Percentiles rank a stretch among this genome's conserved stretches.
These are phyloP conservation scores for Plotosus lineatus DNA, from an alignment of 2,113 vertebrate species.

Conservation along the genomic window DNA sequence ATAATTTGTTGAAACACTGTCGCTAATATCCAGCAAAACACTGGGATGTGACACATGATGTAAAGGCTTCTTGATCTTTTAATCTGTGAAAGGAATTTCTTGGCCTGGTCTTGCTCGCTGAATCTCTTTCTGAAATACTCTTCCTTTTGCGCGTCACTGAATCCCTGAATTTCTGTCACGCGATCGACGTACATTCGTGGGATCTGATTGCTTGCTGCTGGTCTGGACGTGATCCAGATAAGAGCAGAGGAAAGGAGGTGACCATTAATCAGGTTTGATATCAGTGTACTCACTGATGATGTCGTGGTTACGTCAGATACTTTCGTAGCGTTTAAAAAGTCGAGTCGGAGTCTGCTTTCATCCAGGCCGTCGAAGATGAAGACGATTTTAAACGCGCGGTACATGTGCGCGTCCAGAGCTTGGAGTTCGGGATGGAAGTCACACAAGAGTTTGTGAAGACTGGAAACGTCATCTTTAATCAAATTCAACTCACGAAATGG, in stretches of 20 bases:
- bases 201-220: constrained; percentile 22
- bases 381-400: constrained; percentile 1
- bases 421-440: constrained; percentile 35
- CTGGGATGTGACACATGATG: constrained; percentile 31
- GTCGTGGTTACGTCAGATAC: background rate
- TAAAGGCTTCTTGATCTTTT: constrained; percentile 17
- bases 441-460: constrained; percentile 32
- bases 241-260: constrained; percentile 25
- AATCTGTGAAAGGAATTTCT: constrained; percentile 14
- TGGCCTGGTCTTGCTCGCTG: background rate
- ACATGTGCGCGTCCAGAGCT: background rate
- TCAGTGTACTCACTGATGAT: constrained; percentile 20
- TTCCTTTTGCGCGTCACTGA: constrained; percentile 7
- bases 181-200: background rate
- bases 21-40: constrained; percentile 31
- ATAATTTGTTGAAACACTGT: constrained; percentile 12
- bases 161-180: constrained; percentile 31
- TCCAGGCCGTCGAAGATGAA: constrained; percentile 35
- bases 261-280: constrained; percentile 23
- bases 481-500: constrained; percentile 42
- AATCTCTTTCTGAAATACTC: constrained; percentile 28
- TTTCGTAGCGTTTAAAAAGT: background rate
- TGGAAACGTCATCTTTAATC: constrained; percentile 25
- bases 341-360: constrained; percentile 24
- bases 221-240: constrained; percentile 35